phyloP scores from a whole-genome alignment of 1,140 invertebrate species.

The Aphaenogaster rudis region DNA sequence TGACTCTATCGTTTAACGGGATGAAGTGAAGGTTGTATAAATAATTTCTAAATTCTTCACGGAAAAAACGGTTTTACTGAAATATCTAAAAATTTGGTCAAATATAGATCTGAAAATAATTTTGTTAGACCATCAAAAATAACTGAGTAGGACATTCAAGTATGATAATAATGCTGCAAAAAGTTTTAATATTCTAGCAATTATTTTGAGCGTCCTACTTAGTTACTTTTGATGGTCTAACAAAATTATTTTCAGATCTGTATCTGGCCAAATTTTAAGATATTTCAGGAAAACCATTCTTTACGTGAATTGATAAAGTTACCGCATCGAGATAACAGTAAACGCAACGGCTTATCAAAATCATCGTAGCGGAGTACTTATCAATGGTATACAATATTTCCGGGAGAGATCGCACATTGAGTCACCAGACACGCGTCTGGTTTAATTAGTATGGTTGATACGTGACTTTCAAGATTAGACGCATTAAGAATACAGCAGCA shows the following conservation, averaged over 20 bases:
- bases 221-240: too few species aligned
- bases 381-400: conserved; percentile 23
- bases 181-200: too few species aligned
- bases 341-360: background rate
- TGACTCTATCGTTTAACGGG: background rate
- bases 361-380: conserved; percentile 11
- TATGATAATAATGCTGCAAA: too few species aligned
- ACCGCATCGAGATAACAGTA: background rate
- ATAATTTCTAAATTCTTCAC: background rate
- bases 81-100: too few species aligned
- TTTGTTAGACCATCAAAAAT: too few species aligned
- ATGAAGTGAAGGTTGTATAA: background rate
- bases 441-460: background rate
- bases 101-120: too few species aligned
- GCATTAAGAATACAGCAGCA: background rate
- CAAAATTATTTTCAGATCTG: too few species aligned
- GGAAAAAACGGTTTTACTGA: too few species aligned
- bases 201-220: too few species aligned
- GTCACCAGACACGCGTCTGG: background rate
- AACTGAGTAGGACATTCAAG: too few species aligned
- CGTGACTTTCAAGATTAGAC: background rate
- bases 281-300: too few species aligned
- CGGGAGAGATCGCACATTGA: conserved; percentile 7
- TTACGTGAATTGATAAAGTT: background rate
- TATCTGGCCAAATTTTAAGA: too few species aligned